Evolutionary conservation across 2,888 invertebrate species (phyloP).

Genomic region (Apomyelois bistriatella): DNA sequence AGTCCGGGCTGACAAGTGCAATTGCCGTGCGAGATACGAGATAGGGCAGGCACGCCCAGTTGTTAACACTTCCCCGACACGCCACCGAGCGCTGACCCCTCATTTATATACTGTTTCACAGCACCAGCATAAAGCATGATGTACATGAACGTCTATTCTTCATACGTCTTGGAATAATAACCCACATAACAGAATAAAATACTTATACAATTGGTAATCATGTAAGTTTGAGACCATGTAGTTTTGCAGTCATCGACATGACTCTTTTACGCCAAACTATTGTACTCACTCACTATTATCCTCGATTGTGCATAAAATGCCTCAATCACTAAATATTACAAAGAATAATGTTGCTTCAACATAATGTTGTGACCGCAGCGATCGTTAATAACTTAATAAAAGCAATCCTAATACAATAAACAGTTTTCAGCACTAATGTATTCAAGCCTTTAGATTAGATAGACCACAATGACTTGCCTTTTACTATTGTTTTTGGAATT

Average conservation of each 20-base stretch:
- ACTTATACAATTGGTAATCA: too few relatives aligned
- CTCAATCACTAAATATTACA: too few relatives aligned
- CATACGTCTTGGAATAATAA: background rate
- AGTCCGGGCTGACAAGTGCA: constrained; percentile 57
- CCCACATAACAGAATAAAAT: too few relatives aligned
- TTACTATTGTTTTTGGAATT: constrained; percentile 12
- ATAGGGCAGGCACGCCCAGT: constrained; percentile 63
- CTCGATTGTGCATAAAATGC: too few relatives aligned
- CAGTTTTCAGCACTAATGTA: background rate
- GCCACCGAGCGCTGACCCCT: constrained; percentile 50
- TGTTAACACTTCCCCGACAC: constrained; percentile 64
- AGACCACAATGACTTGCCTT: constrained; percentile 8
- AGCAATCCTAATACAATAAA: background rate
- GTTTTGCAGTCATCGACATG: too few relatives aligned
- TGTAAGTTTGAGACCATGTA: too few relatives aligned
- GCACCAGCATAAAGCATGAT: background rate
- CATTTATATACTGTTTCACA: constrained; percentile 20
- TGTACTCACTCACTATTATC: too few relatives aligned
- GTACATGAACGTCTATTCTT: background rate
- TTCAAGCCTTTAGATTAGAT: constrained; percentile 3
- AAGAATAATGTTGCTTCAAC: too few relatives aligned
- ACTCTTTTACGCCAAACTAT: too few relatives aligned
- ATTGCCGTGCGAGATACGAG: constrained; percentile 60
- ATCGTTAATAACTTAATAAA: background rate
- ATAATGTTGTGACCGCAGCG: too few relatives aligned